Evolutionary conservation across 2,797 vertebrate genomes (phyloP).

Genomic region (Hydrophis major): DNA sequence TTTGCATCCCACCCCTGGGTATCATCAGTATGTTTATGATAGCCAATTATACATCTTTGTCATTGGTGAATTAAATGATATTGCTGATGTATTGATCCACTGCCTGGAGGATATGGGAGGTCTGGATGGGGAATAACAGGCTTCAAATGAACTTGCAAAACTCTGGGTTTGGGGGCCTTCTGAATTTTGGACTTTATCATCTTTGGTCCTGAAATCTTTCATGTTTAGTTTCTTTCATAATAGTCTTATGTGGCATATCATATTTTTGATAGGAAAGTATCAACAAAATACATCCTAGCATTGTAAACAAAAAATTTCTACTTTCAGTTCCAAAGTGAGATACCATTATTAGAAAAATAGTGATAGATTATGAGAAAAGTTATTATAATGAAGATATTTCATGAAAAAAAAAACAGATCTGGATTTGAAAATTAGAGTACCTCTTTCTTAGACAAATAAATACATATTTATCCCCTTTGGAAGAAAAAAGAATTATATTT

Average conservation of each 20-base stretch:
- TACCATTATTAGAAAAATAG: neutral
- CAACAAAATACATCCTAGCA: neutral
- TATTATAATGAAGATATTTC: conserved; percentile 3
- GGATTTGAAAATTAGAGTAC: neutral
- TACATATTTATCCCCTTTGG: neutral
- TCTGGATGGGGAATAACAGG: neutral
- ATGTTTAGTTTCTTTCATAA: neutral
- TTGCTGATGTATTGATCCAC: neutral
- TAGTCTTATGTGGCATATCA: neutral
- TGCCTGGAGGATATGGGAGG: neutral
- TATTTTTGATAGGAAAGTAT: neutral
- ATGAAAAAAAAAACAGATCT: neutral
- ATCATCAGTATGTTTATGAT: neutral
- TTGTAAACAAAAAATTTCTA: neutral
- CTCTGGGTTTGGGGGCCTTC: neutral
- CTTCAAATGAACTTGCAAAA: neutral
- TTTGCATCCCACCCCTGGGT: no score
- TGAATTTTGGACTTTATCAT: neutral
- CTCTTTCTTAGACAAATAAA: neutral
- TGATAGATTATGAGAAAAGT: fast-evolving
- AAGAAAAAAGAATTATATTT: neutral
- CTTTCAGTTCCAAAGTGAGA: neutral
- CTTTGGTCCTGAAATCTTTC: neutral
- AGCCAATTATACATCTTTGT: neutral
- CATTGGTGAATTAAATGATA: neutral